Conservation (phyloP, 2,888 invertebrate species). For the Watsonalla cultraria region DNA sequence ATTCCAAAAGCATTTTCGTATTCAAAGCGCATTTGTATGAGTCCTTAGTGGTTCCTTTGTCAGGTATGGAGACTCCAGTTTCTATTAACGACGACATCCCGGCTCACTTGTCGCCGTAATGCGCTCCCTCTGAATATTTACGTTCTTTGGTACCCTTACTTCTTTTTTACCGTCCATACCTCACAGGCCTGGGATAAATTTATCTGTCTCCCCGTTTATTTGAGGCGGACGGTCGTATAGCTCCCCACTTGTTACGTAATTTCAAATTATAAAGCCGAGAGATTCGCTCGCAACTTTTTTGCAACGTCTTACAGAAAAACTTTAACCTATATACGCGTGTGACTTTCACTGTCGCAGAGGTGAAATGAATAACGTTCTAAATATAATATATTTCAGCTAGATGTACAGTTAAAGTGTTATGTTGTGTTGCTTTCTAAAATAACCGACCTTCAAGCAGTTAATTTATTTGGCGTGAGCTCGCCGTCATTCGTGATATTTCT, state of each 20-base stretch:
- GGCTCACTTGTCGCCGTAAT: conserved; percentile 29
- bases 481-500: conserved; percentile 9
- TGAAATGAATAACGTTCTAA: conserved; percentile 41
- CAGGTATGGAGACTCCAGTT: conserved; percentile 22
- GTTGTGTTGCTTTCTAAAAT: conserved; percentile 36
- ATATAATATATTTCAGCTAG: conserved; percentile 22
- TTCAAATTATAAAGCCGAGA: too few relatives aligned
- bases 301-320: neutral
- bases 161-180: conserved; percentile 13
- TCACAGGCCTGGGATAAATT: too few relatives aligned
- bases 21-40: conserved; percentile 8
- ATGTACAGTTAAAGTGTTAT: conserved; percentile 7
- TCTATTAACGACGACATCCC: conserved; percentile 41
- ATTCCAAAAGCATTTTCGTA: too few relatives aligned
- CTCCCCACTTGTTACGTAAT: too few relatives aligned
- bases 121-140: conserved; percentile 32
- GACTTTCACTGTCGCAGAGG: conserved; percentile 36
- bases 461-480: conserved; percentile 47
- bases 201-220: too few relatives aligned
- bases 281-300: neutral
- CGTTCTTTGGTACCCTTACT: conserved; percentile 24
- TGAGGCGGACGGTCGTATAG: too few relatives aligned
- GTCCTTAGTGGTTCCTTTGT: conserved; percentile 29
- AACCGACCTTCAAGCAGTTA: conserved; percentile 43
- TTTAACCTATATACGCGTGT: conserved; percentile 4